A percentile compares a stretch with the other conserved stretches of the same genome.
These are phyloP conservation scores for Petromus typicus DNA, from an alignment of 2,113 vertebrate genomes.

Conservation along the genomic window DNA sequence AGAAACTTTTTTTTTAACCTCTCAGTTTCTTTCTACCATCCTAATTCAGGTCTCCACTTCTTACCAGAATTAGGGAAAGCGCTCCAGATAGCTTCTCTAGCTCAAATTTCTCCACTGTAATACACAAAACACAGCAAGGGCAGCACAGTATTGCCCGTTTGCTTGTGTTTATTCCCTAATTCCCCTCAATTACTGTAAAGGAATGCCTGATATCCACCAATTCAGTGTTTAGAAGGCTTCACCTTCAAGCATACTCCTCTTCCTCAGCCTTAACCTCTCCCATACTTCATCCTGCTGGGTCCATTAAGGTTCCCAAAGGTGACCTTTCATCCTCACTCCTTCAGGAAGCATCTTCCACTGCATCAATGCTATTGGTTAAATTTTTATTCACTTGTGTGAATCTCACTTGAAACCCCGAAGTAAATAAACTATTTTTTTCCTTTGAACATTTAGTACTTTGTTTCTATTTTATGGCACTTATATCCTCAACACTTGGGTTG, in stretches of 20 bases:
- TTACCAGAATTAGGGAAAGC: neutral
- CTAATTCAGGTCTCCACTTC: neutral
- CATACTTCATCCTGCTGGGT: neutral
- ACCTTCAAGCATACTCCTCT: neutral
- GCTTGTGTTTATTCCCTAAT: neutral
- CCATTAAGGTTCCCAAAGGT: neutral
- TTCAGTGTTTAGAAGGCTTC: neutral
- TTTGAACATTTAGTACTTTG: neutral
- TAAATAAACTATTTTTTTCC: neutral
- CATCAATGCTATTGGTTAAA: neutral
- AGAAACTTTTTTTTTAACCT: neutral
- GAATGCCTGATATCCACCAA: neutral
- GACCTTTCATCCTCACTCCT: neutral
- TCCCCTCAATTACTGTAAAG: neutral
- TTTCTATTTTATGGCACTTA: neutral
- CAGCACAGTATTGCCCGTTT: fast-evolving
- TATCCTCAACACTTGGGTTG: neutral
- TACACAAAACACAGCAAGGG: neutral
- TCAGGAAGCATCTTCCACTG: neutral
- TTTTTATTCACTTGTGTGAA: neutral
- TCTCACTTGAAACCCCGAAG: neutral
- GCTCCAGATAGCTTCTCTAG: neutral
- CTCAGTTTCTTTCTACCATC: neutral
- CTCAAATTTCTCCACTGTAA: neutral
- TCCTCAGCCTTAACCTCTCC: neutral